Evolutionary conservation across 2,113 vertebrate genomes (phyloP).

Genomic region (Zingel zingel): DNA sequence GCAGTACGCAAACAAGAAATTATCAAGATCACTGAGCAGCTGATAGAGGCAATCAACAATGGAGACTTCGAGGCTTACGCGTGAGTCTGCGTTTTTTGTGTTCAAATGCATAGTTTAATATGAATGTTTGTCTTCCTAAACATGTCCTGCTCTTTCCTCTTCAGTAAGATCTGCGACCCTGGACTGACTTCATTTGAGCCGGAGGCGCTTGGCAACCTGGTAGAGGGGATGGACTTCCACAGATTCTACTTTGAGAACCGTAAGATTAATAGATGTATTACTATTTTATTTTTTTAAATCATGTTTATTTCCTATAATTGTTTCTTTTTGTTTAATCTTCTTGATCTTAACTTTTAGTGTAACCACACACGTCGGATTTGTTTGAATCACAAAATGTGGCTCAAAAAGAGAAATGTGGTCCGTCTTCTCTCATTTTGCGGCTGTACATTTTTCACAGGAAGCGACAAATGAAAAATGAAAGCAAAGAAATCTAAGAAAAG

Average conservation of each 20-base stretch:
- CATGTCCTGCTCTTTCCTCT: neutral
- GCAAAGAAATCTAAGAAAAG: neutral
- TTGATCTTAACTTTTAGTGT: neutral
- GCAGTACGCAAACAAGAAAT: slow-evolving; percentile 83
- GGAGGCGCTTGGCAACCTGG: slow-evolving; percentile 95
- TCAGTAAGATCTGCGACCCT: slow-evolving; percentile 95
- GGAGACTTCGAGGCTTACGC: slow-evolving; percentile 94
- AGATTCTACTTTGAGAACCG: slow-evolving; percentile 98
- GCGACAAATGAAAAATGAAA: neutral
- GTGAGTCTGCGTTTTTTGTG: slow-evolving; percentile 81
- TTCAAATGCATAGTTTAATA: accelerated
- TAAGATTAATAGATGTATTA: slow-evolving; percentile 75
- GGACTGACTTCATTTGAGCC: slow-evolving; percentile 97
- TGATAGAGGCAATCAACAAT: slow-evolving; percentile 94
- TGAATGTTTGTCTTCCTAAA: neutral
- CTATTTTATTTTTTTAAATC: neutral
- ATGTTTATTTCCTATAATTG: neutral
- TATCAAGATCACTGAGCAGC: slow-evolving; percentile 91
- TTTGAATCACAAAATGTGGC: neutral
- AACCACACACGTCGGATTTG: neutral
- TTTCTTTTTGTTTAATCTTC: neutral
- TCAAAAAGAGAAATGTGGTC: neutral
- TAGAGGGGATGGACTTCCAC: slow-evolving; percentile 99
- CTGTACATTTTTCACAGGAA: neutral
- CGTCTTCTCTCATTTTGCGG: neutral